These are phyloP conservation scores for Aramus guarauna DNA, from an alignment of 2,113 vertebrate species.

Conservation along the genomic window DNA sequence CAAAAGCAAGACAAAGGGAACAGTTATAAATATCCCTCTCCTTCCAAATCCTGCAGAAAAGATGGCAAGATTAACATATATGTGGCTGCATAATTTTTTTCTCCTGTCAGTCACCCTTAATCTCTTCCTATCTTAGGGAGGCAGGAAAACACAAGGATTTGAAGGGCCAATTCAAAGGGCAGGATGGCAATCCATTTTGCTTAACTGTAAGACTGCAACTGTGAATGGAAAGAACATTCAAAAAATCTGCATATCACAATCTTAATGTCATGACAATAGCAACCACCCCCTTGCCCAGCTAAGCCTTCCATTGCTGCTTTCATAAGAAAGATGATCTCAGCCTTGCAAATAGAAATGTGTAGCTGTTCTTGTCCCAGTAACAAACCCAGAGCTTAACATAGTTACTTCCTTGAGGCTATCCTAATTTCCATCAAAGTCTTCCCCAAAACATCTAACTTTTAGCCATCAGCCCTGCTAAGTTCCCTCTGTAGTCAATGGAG, in stretches of 20 bases:
- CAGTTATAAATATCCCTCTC: constrained; percentile 16
- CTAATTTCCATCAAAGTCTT: neutral
- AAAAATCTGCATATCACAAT: neutral
- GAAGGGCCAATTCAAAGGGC: constrained; percentile 7
- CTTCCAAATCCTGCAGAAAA: constrained; percentile 49
- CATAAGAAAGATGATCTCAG: neutral
- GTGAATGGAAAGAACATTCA: neutral
- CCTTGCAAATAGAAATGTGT: neutral
- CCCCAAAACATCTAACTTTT: neutral
- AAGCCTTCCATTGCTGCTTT: neutral
- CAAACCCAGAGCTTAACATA: neutral
- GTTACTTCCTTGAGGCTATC: neutral
- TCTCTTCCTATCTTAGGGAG: constrained; percentile 40
- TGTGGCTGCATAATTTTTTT: constrained; percentile 26
- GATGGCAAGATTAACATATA: constrained; percentile 50
- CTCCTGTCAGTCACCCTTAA: constrained; percentile 44
- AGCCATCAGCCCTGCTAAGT: neutral
- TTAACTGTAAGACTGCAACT: constrained; percentile 5
- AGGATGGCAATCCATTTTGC: constrained; percentile 9
- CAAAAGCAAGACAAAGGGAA: constrained; percentile 40
- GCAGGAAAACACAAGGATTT: constrained; percentile 46
- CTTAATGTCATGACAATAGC: neutral
- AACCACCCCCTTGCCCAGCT: neutral
- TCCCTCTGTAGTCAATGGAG: neutral
- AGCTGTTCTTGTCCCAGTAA: neutral